Percentiles rank a stretch among this genome's conserved stretches.
Conservation (phyloP, 2,888 invertebrate genomes). For the Apamea sordens region DNA sequence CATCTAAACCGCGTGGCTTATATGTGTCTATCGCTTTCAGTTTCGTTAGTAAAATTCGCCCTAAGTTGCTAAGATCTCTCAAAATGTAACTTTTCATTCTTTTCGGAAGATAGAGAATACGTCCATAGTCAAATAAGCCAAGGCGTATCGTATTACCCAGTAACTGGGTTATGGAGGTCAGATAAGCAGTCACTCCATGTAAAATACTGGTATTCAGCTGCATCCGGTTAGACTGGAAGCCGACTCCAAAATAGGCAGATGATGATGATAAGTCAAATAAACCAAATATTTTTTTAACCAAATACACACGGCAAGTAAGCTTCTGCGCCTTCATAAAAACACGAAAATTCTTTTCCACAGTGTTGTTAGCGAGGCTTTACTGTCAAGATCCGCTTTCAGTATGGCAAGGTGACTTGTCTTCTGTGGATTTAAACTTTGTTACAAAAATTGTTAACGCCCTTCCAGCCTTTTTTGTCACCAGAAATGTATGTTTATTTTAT, state of each 20-base stretch:
- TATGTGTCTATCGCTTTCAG: no score
- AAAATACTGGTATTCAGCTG: no score
- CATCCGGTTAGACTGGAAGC: no score
- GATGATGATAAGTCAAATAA: not conserved
- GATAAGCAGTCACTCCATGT: no score
- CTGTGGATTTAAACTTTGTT: constrained; percentile 63
- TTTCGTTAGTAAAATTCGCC: not conserved
- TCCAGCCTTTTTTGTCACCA: constrained; percentile 53
- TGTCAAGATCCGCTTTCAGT: constrained; percentile 53
- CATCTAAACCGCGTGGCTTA: not conserved
- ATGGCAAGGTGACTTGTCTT: constrained; percentile 45
- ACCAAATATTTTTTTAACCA: constrained; percentile 10
- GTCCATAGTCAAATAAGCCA: not conserved
- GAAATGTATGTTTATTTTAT: constrained; percentile 52
- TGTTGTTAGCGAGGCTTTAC: constrained; percentile 58
- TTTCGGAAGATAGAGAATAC: not conserved
- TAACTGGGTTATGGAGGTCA: no score
- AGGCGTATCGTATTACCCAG: no score
- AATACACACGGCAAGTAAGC: constrained; percentile 11
- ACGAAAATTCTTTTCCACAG: constrained; percentile 52
- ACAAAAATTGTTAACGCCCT: constrained; percentile 46
- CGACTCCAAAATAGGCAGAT: no score
- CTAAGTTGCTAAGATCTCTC: no score
- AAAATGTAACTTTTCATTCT: no score
- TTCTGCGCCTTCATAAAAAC: constrained; percentile 41